Evolutionary conservation across 2,888 invertebrate genomes (phyloP).

Genomic region (Noctua janthe): DNA sequence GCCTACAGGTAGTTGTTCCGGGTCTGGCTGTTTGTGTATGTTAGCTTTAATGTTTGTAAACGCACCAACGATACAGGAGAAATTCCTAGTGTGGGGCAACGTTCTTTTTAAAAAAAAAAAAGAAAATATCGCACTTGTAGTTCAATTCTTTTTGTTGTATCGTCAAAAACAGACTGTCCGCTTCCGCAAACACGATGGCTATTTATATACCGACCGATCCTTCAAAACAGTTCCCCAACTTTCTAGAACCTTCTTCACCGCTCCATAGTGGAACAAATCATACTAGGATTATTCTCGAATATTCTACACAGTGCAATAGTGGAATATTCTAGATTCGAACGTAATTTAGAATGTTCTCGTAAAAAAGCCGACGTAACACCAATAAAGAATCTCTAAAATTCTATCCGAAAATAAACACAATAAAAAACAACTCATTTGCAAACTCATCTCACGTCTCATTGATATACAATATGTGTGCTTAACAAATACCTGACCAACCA

Average conservation of each 20-base stretch:
- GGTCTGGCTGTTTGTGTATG: too few species aligned
- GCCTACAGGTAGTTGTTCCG: too few species aligned
- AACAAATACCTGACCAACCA: constrained; percentile 16
- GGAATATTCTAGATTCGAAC: neutral
- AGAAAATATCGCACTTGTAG: too few species aligned
- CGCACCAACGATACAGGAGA: too few species aligned
- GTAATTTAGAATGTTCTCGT: neutral
- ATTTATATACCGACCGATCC: neutral
- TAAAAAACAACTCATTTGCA: constrained; percentile 16
- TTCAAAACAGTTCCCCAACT: neutral
- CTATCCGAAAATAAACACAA: neutral
- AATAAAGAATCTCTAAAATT: neutral
- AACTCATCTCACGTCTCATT: constrained; percentile 11
- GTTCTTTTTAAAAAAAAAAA: too few species aligned
- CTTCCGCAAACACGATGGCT: too few species aligned
- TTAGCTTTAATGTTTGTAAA: too few species aligned
- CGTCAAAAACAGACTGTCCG: too few species aligned
- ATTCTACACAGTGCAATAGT: neutral
- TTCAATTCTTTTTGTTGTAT: too few species aligned
- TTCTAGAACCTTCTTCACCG: neutral
- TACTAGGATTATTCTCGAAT: too few species aligned
- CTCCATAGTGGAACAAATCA: neutral
- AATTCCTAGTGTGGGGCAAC: too few species aligned
- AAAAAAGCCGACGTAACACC: neutral
- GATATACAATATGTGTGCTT: constrained; percentile 17